Evolutionary conservation across 1,140 invertebrate genomes (phyloP).

Genomic region (Meteorus sp.): DNA sequence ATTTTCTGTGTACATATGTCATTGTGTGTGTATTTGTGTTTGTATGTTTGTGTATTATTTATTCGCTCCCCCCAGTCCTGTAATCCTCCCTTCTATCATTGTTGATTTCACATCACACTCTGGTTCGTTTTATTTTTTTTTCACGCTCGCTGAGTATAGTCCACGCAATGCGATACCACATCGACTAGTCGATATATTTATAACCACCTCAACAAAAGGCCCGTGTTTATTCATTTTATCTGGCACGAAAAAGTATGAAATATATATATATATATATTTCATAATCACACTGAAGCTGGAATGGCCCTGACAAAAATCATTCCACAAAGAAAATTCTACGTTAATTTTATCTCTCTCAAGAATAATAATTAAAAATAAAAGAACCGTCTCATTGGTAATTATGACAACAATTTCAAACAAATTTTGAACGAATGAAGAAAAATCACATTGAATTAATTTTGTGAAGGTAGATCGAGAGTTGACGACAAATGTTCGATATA

Average conservation of each 20-base stretch:
- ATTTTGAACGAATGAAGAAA: no score
- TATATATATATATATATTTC: constrained; percentile 6
- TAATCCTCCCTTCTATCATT: neutral
- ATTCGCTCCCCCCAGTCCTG: no score
- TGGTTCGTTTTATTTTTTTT: constrained; percentile 3
- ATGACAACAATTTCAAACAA: no score
- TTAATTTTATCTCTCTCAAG: no score
- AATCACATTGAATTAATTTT: no score
- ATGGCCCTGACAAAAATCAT: constrained; percentile 15
- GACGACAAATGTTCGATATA: no score
- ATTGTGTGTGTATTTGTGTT: no score
- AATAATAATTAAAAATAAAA: neutral
- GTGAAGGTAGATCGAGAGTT: no score
- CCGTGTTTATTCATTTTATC: constrained; percentile 10
- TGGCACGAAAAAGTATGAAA: constrained; percentile 10
- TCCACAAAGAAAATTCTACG: neutral
- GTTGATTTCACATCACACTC: constrained; percentile 14
- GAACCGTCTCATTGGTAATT: no score
- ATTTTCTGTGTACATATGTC: neutral
- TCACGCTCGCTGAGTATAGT: no score
- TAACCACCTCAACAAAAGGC: constrained; percentile 5
- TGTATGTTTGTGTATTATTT: no score
- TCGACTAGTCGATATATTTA: constrained; percentile 21
- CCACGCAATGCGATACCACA: neutral
- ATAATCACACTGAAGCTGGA: constrained; percentile 14